Evolutionary conservation across 53 echinoderm and acorn worm species (phyloP).

Genomic region (Apostichopus leukothele): DNA sequence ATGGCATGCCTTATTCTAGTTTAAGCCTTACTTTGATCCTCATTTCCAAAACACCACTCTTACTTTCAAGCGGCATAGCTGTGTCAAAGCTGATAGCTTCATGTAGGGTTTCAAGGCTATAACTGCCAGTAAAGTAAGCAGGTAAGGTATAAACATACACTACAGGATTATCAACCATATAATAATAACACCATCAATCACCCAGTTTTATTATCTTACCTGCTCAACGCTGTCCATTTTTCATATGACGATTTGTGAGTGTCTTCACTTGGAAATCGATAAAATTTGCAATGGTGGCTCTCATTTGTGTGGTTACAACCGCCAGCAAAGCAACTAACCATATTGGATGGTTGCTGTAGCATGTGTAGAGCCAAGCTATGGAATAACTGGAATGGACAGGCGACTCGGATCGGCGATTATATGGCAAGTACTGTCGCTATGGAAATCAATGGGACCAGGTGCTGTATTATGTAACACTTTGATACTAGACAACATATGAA

Average conservation of each 20-base stretch:
- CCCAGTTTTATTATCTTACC: background rate
- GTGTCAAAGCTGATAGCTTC: too few relatives aligned
- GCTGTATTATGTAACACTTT: background rate
- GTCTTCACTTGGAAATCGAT: slow-evolving; percentile 56
- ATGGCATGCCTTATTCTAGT: too few relatives aligned
- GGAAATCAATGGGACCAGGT: slow-evolving; percentile 11
- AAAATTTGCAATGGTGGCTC: slow-evolving; percentile 53
- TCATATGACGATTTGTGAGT: background rate
- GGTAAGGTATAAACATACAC: too few relatives aligned
- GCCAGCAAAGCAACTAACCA: slow-evolving; percentile 53
- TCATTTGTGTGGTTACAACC: slow-evolving; percentile 62
- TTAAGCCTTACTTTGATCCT: too few relatives aligned
- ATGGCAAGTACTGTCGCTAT: background rate
- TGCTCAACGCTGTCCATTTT: background rate
- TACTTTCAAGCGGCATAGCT: too few relatives aligned
- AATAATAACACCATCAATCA: too few relatives aligned
- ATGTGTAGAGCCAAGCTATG: background rate
- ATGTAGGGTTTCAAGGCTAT: too few relatives aligned
- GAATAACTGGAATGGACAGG: background rate
- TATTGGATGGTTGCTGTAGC: slow-evolving; percentile 2
- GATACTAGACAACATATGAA: background rate
- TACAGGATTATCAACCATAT: too few relatives aligned
- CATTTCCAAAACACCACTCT: too few relatives aligned
- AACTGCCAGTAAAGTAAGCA: too few relatives aligned
- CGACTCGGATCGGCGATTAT: background rate